A percentile compares a stretch with the other conserved stretches of the same genome.
Conservation (phyloP, 2,113 vertebrate genomes). For the Irena cyanogastra region DNA sequence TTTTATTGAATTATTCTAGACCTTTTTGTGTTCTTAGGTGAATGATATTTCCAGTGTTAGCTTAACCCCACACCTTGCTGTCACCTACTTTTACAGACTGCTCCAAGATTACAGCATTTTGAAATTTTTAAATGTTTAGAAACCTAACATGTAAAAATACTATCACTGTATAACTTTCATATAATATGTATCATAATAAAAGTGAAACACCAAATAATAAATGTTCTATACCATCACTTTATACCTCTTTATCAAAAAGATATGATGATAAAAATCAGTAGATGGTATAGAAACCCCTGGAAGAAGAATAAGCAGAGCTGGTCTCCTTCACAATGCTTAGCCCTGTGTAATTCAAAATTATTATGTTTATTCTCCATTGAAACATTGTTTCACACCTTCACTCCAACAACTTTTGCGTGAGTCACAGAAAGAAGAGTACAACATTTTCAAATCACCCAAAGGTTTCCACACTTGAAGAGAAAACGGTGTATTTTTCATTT, state of each 20-base stretch:
- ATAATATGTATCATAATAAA: background rate
- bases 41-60: background rate
- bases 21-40: background rate
- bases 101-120: background rate
- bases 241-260: background rate
- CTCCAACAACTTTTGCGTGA: background rate
- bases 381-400: background rate
- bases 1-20: background rate
- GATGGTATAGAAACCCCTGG: background rate
- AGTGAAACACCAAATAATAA: background rate
- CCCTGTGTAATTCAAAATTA: background rate
- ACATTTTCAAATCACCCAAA: background rate
- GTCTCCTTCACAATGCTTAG: background rate
- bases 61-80: background rate
- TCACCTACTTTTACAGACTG: background rate
- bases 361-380: background rate
- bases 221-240: background rate
- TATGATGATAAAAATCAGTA: background rate
- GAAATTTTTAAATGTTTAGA: background rate
- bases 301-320: background rate
- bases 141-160: background rate
- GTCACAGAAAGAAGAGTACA: fast-evolving
- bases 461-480: background rate
- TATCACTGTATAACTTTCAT: background rate
- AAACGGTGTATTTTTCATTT: background rate